These are phyloP conservation scores for Diplogasteroides magnus DNA, from an alignment of 1,140 invertebrate species.

Conservation along the genomic window DNA sequence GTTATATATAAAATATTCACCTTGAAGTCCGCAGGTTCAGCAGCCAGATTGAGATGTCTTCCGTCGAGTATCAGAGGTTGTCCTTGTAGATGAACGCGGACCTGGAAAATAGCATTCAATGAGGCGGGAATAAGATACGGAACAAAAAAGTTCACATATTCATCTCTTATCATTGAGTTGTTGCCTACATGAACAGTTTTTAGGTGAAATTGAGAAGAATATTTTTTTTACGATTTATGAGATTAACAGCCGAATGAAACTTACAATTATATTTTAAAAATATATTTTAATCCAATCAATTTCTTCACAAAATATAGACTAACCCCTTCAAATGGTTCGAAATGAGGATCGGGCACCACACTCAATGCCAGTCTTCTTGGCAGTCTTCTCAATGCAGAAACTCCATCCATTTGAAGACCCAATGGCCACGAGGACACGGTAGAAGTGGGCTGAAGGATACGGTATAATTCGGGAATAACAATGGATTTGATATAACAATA, in stretches of 20 bases:
- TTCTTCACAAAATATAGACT: no score
- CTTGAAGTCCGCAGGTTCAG: slow-evolving; percentile 40
- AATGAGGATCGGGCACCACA: slow-evolving; percentile 85
- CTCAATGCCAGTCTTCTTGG: slow-evolving; percentile 75
- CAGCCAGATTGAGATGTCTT: slow-evolving; percentile 45
- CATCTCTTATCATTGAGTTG: no score
- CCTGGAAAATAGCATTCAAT: not conserved
- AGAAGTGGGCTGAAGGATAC: slow-evolving; percentile 29
- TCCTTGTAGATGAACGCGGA: slow-evolving; percentile 75
- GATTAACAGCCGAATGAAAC: no score
- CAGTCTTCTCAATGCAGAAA: slow-evolving; percentile 77
- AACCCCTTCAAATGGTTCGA: slow-evolving; percentile 74
- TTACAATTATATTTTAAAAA: no score
- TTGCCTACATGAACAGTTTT: no score
- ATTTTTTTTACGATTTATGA: no score
- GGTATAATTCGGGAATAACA: no score
- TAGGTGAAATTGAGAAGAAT: no score
- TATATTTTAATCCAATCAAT: no score
- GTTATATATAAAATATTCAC: slow-evolving; percentile 26
- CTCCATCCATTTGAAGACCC: slow-evolving; percentile 92
- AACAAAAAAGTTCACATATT: no score
- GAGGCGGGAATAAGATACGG: no score
- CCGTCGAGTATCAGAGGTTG: slow-evolving; percentile 88
- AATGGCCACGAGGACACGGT: slow-evolving; percentile 33
- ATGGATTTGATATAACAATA: no score